These are phyloP conservation scores for Stenodera caucasica DNA, from an alignment of 2,888 invertebrate genomes.

Conservation along the genomic window DNA sequence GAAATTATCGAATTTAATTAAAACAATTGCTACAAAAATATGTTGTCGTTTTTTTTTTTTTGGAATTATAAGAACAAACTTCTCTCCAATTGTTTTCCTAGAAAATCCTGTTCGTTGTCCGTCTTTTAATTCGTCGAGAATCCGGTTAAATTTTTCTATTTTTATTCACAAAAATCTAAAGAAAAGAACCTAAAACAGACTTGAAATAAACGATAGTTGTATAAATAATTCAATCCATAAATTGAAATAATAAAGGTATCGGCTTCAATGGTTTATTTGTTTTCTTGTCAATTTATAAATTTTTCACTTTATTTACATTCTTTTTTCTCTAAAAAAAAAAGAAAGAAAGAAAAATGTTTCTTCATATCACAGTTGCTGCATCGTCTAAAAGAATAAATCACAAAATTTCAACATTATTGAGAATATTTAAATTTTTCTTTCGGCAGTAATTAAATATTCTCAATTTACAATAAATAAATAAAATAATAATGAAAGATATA, in stretches of 20 bases:
- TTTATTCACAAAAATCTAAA: no score
- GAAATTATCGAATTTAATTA: not conserved
- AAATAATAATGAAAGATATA: not conserved
- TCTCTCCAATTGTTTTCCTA: not conserved
- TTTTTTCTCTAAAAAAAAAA: not conserved
- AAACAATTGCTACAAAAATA: slow-evolving; percentile 12
- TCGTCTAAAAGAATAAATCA: not conserved
- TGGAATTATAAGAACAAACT: not conserved
- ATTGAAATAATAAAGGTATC: slow-evolving; percentile 3
- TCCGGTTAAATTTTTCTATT: no score
- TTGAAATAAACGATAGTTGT: not conserved
- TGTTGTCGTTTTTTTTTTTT: not conserved
- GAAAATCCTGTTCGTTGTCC: not conserved
- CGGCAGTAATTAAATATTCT: not conserved
- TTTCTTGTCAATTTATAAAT: not conserved
- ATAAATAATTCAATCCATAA: not conserved
- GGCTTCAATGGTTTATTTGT: slow-evolving; percentile 3
- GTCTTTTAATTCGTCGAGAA: not conserved
- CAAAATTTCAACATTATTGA: not conserved
- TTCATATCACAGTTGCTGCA: not conserved
- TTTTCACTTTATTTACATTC: not conserved
- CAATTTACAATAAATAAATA: not conserved
- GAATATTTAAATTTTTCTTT: no score
- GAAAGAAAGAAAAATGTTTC: not conserved
- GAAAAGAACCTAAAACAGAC: slow-evolving; percentile 2